A percentile compares a stretch with the other conserved stretches of the same genome.
phyloP scores from a whole-genome alignment of 2,888 invertebrate species.

The Exocentrus adspersus region DNA sequence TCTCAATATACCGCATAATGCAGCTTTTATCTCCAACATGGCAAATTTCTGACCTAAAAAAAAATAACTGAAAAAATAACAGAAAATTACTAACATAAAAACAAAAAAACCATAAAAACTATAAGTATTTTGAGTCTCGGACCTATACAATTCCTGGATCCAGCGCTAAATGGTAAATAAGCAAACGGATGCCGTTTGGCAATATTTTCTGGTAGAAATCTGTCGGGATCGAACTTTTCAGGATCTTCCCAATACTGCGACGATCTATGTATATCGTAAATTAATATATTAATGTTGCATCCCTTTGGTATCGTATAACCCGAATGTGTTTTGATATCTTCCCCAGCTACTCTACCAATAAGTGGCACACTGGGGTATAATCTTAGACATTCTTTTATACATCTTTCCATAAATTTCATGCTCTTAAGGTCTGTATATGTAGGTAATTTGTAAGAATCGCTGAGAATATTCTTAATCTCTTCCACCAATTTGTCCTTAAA shows the following conservation, averaged over 20 bases:
- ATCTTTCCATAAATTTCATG: constrained; percentile 58
- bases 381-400: constrained; percentile 58
- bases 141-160: constrained; percentile 76
- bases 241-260: constrained; percentile 73
- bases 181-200: constrained; percentile 69
- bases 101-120: constrained; percentile 33
- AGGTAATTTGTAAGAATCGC: constrained; percentile 42
- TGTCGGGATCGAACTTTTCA: constrained; percentile 73
- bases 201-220: constrained; percentile 72
- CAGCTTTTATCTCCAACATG: constrained; percentile 70
- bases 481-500: constrained; percentile 28
- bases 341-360: constrained; percentile 52
- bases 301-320: constrained; percentile 65
- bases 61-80: constrained; percentile 57
- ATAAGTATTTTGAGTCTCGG: constrained; percentile 25
- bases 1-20: constrained; percentile 67
- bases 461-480: constrained; percentile 41
- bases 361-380: constrained; percentile 59
- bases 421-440: constrained; percentile 55
- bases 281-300: constrained; percentile 67
- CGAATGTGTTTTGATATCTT: constrained; percentile 44
- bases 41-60: constrained; percentile 73
- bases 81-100: constrained; percentile 73
- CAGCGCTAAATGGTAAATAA: constrained; percentile 75
- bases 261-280: constrained; percentile 72